Conservation (phyloP, 2,113 vertebrate genomes). For the Trachemys scripta region DNA sequence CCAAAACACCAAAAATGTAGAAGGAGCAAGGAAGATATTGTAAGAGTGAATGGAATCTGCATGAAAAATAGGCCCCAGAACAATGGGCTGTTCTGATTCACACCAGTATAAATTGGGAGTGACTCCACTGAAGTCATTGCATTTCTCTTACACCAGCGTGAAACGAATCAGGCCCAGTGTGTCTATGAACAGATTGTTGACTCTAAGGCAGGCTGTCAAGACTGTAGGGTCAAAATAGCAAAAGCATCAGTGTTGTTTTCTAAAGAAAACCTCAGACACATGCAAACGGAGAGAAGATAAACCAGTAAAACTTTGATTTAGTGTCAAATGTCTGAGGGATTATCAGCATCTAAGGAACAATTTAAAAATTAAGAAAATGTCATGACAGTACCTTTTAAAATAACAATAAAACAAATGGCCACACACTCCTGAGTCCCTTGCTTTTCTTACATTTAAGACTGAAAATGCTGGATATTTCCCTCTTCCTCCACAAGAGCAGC, state of each 20-base stretch:
- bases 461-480: background rate
- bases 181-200: background rate
- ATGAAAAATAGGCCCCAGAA: background rate
- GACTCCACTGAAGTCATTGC: background rate
- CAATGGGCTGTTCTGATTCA: background rate
- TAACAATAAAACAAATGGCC: background rate
- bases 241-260: background rate
- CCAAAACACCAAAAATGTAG: background rate
- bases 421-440: background rate
- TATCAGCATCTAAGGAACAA: background rate
- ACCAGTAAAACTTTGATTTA: background rate
- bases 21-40: background rate
- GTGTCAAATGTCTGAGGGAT: background rate
- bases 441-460: background rate
- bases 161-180: background rate
- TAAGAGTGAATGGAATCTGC: background rate
- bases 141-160: conserved; percentile 31
- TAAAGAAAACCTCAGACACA: conserved; percentile 14
- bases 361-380: background rate
- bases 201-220: background rate
- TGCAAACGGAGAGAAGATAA: background rate
- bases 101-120: background rate
- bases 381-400: background rate
- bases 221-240: background rate
- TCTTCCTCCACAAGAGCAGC: background rate